phyloP scores from a whole-genome alignment of 2,113 vertebrate species.

The Vanacampus margaritifer region DNA sequence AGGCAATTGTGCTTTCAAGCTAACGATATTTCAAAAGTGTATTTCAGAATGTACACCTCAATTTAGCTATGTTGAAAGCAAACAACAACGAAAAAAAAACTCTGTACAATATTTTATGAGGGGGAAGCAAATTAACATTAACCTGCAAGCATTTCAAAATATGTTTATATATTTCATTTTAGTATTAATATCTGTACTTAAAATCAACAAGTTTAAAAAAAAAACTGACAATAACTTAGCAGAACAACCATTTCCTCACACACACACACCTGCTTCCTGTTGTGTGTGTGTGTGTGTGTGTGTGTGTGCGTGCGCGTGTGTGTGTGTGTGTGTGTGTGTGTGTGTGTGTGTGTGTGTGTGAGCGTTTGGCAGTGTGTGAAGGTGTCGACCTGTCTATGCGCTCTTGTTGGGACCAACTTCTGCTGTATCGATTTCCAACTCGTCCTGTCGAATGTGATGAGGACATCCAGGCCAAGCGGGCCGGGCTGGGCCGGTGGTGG shows the following conservation, averaged over 20 bases:
- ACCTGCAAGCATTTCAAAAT: neutral
- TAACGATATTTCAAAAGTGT: neutral
- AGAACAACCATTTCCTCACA: too few relatives aligned
- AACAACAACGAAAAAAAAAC: too few relatives aligned
- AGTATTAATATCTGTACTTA: too few relatives aligned
- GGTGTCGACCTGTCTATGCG: conserved; percentile 73
- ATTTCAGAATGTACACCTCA: neutral
- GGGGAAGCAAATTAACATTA: neutral
- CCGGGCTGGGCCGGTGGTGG: conserved; percentile 23
- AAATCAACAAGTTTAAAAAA: too few relatives aligned
- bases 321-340: too few relatives aligned
- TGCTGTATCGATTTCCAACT: conserved; percentile 75
- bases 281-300: neutral
- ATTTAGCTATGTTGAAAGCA: too few relatives aligned
- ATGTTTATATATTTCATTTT: too few relatives aligned
- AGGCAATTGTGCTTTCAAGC: neutral
- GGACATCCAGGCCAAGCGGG: conserved; percentile 57
- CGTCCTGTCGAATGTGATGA: conserved; percentile 77
- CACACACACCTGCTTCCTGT: conserved; percentile 1
- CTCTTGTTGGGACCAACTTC: conserved; percentile 73
- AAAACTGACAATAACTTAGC: too few relatives aligned
- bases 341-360: conserved; percentile 35
- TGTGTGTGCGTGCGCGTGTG: too few relatives aligned
- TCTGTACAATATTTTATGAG: neutral
- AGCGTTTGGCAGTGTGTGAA: conserved; percentile 32